phyloP scores from a whole-genome alignment of 1,140 invertebrate genomes.

The Lethrus apterus region DNA sequence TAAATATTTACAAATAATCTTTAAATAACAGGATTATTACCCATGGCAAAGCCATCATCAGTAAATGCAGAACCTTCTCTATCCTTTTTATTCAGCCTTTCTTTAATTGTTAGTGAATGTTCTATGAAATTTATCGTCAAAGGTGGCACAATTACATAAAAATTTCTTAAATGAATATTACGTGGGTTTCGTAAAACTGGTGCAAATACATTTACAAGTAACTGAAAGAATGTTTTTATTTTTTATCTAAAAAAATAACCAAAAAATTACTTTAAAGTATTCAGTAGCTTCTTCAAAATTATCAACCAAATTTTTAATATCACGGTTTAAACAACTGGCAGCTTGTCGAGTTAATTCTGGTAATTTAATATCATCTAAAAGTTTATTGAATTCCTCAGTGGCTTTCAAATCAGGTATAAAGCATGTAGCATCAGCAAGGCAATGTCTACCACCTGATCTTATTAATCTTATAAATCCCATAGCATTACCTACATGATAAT shows the following conservation, averaged over 20 bases:
- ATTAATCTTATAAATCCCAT: conserved; percentile 95
- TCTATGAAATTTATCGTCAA: conserved; percentile 94
- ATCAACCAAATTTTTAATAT: conserved; percentile 68
- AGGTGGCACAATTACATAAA: conserved; percentile 90
- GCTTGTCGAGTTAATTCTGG: conserved; percentile 55
- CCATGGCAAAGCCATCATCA: conserved; percentile 98
- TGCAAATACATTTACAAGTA: conserved; percentile 89
- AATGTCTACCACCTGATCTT: conserved; percentile 86
- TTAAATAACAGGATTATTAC: conserved; percentile 42
- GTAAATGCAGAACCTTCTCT: conserved; percentile 83
- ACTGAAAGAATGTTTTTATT: conserved; percentile 40
- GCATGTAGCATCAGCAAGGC: conserved; percentile 81
- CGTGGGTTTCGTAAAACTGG: conserved; percentile 78
- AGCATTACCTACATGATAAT: conserved; percentile 65
- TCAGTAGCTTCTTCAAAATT: conserved; percentile 91
- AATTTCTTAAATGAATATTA: conserved; percentile 87
- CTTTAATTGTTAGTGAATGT: conserved; percentile 85
- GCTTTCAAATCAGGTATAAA: conserved; percentile 83
- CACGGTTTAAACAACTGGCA: conserved; percentile 65
- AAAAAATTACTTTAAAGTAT: conserved; percentile 73
- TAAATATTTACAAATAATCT: background rate
- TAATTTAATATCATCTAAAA: conserved; percentile 50
- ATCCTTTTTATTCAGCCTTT: conserved; percentile 85
- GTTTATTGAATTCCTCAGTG: conserved; percentile 54
- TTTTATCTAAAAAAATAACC: conserved; percentile 3